phyloP scores from a whole-genome alignment of 2,797 vertebrate genomes.

The Lateolabrax maculatus region DNA sequence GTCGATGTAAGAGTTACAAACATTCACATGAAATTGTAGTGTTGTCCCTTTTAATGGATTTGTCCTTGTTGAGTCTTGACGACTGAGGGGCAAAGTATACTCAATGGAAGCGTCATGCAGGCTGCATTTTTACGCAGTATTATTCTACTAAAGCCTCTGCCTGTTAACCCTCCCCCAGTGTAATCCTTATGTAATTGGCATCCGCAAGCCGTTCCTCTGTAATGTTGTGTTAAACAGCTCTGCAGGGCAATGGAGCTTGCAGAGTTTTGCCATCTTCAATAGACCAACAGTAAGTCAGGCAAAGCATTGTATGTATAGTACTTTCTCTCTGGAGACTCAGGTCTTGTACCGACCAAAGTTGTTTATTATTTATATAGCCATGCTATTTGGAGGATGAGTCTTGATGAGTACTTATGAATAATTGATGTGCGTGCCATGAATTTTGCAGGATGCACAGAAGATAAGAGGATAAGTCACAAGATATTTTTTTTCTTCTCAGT shows the following conservation, averaged over 20 bases:
- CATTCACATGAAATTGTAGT: background rate
- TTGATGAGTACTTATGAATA: slow-evolving; percentile 66
- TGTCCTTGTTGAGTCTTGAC: slow-evolving; percentile 32
- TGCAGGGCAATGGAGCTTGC: slow-evolving; percentile 56
- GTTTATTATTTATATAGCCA: slow-evolving; percentile 71
- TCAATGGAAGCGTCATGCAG: slow-evolving; percentile 37
- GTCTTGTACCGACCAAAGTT: slow-evolving; percentile 61
- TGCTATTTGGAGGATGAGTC: slow-evolving; percentile 65
- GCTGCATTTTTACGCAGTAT: slow-evolving; percentile 57
- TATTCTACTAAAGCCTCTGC: slow-evolving; percentile 60
- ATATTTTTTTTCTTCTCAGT: slow-evolving; percentile 14
- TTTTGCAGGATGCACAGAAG: slow-evolving; percentile 65
- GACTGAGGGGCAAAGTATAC: slow-evolving; percentile 16
- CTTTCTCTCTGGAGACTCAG: slow-evolving; percentile 45
- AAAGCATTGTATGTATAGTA: slow-evolving; percentile 49
- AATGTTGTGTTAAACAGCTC: slow-evolving; percentile 69
- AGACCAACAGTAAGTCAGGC: slow-evolving; percentile 46
- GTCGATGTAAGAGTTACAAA: background rate
- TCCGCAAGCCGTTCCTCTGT: slow-evolving; percentile 49
- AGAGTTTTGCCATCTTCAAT: slow-evolving; percentile 55
- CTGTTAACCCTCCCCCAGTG: slow-evolving; percentile 61
- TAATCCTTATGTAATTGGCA: slow-evolving; percentile 76
- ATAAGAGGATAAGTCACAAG: slow-evolving; percentile 54
- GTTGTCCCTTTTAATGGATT: slow-evolving; percentile 24
- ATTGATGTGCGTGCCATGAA: slow-evolving; percentile 64